Evolutionary conservation across 2,797 vertebrate genomes (phyloP).

Genomic region (Poliocrania exsul): DNA sequence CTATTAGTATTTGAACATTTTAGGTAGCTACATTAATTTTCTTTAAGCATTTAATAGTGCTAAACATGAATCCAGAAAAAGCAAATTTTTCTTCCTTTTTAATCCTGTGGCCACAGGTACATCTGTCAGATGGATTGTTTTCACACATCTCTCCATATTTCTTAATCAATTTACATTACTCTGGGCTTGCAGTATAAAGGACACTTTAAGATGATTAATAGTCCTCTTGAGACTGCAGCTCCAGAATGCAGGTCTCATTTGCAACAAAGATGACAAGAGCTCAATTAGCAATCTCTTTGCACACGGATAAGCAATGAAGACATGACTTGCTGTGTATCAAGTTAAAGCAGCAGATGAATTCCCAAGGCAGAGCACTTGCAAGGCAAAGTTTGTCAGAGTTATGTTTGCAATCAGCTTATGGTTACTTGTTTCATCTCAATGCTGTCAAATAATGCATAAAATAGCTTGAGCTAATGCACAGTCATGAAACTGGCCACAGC

Average conservation of each 20-base stretch:
- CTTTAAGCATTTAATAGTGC: not conserved
- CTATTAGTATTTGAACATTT: not conserved
- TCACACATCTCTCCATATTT: not conserved
- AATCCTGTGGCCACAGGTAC: not conserved
- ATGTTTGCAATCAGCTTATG: not conserved
- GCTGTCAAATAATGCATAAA: not conserved
- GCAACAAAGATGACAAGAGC: not conserved
- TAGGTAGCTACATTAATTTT: not conserved
- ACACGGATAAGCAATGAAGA: not conserved
- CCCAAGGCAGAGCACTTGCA: not conserved
- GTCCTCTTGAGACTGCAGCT: conserved; percentile 32
- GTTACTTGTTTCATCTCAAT: not conserved
- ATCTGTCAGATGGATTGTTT: not conserved
- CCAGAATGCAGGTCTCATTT: conserved; percentile 5
- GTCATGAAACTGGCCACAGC: not conserved
- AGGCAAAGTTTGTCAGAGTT: not conserved
- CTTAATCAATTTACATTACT: conserved; percentile 4
- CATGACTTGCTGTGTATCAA: not conserved
- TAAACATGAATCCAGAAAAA: not conserved
- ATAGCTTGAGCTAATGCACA: not conserved
- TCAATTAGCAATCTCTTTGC: conserved; percentile 18
- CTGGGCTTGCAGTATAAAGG: not conserved
- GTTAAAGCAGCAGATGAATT: conserved; percentile 11
- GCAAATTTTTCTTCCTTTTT: not conserved
- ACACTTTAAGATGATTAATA: conserved; percentile 32